These are phyloP conservation scores for Pseudomyrmex gracilis DNA, from an alignment of 1,140 invertebrate species.

Conservation along the genomic window DNA sequence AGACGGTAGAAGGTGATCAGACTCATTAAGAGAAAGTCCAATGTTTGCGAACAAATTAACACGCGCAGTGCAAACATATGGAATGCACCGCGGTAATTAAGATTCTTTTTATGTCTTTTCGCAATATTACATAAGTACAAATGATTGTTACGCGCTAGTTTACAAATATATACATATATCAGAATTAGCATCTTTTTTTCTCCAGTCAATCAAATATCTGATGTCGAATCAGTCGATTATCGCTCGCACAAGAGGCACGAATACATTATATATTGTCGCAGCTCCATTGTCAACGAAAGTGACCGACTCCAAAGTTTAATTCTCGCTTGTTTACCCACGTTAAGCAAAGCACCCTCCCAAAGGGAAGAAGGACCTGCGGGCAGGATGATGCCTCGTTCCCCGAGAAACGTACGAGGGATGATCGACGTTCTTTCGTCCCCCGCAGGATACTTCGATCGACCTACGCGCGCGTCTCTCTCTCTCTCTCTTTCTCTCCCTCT, in stretches of 20 bases:
- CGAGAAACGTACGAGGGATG: constrained; percentile 45
- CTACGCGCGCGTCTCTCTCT: background rate
- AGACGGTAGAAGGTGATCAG: background rate
- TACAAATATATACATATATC: too few species aligned
- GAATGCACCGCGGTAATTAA: background rate
- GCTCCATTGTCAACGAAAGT: background rate
- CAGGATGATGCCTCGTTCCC: constrained; percentile 21
- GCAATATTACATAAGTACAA: too few species aligned
- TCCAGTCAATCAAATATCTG: background rate
- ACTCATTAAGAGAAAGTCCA: background rate
- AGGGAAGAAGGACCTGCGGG: constrained; percentile 29
- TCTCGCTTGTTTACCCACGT: constrained; percentile 75
- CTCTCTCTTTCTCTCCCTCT: background rate
- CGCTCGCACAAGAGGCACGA: background rate
- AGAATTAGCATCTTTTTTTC: too few species aligned
- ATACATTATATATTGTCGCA: background rate
- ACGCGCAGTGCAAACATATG: background rate
- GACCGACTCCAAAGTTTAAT: constrained; percentile 71
- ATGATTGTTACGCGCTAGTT: too few species aligned
- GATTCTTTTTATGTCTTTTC: background rate
- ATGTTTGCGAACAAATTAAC: background rate
- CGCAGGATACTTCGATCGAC: constrained; percentile 1
- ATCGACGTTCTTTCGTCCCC: constrained; percentile 54
- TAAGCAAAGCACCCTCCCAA: background rate
- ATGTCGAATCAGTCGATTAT: background rate